phyloP scores from a whole-genome alignment of 2,888 invertebrate species.

The Synanthedon myopaeformis region DNA sequence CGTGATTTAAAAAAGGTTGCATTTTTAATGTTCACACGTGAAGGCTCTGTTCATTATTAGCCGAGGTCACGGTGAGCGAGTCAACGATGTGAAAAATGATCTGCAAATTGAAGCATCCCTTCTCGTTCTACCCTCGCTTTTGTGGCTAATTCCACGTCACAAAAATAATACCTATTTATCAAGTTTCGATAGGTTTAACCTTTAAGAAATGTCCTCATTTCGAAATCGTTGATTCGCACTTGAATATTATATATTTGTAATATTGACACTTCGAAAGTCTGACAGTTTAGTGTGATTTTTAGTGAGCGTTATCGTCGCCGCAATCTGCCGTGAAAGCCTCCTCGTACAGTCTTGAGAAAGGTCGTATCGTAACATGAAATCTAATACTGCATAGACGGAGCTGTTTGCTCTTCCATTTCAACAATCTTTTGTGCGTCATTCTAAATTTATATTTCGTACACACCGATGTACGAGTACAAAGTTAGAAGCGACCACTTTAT shows the following conservation, averaged over 20 bases:
- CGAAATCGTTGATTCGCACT: background rate
- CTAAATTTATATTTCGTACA: background rate
- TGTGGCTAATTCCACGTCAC: too few relatives aligned
- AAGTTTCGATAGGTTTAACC: too few relatives aligned
- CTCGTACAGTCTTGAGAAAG: background rate
- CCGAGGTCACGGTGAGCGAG: background rate
- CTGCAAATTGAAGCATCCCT: background rate
- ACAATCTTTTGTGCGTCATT: background rate
- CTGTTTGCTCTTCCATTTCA: conserved; percentile 2
- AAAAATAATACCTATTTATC: too few relatives aligned
- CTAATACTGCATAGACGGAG: conserved; percentile 1
- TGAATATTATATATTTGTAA: background rate
- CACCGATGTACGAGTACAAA: background rate
- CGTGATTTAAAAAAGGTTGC: background rate
- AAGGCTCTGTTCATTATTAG: background rate
- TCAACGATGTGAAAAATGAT: background rate
- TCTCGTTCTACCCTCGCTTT: background rate
- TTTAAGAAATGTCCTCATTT: too few relatives aligned
- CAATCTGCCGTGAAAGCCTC: background rate
- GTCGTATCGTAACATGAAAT: background rate
- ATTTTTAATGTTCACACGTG: background rate
- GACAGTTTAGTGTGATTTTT: background rate
- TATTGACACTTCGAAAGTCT: background rate
- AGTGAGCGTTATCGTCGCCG: background rate
- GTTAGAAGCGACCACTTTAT: background rate